Evolutionary conservation across 2,113 vertebrate species (phyloP).

Genomic region (Oxyura jamaicensis): DNA sequence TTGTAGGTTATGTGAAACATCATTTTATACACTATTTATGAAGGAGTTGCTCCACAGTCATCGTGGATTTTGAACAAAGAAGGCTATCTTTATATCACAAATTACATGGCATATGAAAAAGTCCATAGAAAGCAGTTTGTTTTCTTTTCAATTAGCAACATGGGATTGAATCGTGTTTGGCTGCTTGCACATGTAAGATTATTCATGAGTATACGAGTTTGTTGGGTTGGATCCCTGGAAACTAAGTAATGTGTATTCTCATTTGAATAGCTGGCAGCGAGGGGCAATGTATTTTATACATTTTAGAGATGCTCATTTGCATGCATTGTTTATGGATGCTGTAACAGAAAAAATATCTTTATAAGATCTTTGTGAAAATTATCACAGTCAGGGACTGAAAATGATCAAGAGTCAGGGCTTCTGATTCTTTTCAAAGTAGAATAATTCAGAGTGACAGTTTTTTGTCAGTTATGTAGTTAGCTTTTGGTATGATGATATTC

Average conservation of each 20-base stretch:
- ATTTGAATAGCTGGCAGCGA: background rate
- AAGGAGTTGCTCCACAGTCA: background rate
- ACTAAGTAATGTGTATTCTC: background rate
- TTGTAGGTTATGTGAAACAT: background rate
- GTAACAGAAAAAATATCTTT: background rate
- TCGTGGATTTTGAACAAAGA: background rate
- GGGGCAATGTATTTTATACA: background rate
- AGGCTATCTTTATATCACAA: background rate
- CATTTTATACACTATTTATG: background rate
- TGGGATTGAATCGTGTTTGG: background rate
- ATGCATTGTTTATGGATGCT: background rate
- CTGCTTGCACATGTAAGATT: background rate
- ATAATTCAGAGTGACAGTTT: background rate
- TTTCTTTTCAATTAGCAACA: background rate
- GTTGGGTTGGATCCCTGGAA: background rate
- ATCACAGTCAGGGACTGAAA: background rate
- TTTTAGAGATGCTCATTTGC: background rate
- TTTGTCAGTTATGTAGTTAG: background rate
- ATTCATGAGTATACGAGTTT: background rate
- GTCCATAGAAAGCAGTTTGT: background rate
- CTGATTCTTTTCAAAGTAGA: background rate
- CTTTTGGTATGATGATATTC: background rate
- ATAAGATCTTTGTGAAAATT: background rate
- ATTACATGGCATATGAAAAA: background rate
- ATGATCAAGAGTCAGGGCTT: background rate